Evolutionary conservation across 92 coral and sea anemone species (phyloP), one percentile per base, ranked within the genome.

Genomic region (Isaurus tuberculatus): DNA sequence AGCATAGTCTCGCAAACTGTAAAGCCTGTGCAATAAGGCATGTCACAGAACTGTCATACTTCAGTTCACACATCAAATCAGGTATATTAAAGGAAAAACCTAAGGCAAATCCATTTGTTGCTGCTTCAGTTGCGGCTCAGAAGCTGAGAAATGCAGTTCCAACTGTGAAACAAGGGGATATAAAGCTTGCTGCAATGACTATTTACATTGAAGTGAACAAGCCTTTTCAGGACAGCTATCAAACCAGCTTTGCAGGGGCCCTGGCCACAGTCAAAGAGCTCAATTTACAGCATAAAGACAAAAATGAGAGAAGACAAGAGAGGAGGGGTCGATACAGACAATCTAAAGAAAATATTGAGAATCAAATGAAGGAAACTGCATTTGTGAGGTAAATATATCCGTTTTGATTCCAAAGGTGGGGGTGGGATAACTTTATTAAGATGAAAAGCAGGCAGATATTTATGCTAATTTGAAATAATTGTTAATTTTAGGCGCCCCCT

Each of bases 21-120:
- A 79, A 73, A 63, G 86, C 82, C 43, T 89, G 89, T 85, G 81
- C 81, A 30, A 83, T 78, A 31, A 66, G 88, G 60, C 85, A 78
- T 53, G 17, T 26, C 20, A 72, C 20, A 8, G 44, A 48, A 19
- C 89, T 78, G 19, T 85, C 92, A 44, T 57, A 33, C 7, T 89
- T 75, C 46, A 60, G 67, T 20, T 60, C 67, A 8, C 89, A 79
- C 9, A 74, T 89, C 10, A 85, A 84, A 30, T 78, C 86, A 30
- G 74, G 22, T 9, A 37, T 71, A 31, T 63, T 75, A 43, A 88
- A 88, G 86, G 84, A 61, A 27, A 88, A 84, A 84, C 86, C 85
- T 40, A 64, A 36, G 75, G 23, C 75, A 37, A 89, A 89, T 66
- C 69, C 80, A 63, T 72, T 86, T 14, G 26, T 71, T 64, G 20